A percentile compares a stretch with the other conserved stretches of the same genome.
phyloP scores from a whole-genome alignment of 2,888 invertebrate genomes.

The Ferdinandea cuprea region DNA sequence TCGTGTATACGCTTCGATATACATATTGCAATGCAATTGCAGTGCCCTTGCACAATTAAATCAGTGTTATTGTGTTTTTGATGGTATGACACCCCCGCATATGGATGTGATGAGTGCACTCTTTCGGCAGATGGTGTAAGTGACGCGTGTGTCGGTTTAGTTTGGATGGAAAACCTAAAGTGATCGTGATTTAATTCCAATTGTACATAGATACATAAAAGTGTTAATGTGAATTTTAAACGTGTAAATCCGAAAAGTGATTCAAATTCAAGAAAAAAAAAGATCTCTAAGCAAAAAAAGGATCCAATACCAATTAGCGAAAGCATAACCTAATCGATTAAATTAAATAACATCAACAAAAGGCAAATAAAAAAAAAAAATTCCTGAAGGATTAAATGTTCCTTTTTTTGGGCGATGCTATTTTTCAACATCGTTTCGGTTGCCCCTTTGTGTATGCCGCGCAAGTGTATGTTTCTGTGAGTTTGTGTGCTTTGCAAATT shows the following conservation, averaged over 20 bases:
- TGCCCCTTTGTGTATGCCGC: slow-evolving; percentile 33
- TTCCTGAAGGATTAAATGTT: slow-evolving; percentile 44
- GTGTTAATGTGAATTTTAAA: slow-evolving; percentile 1
- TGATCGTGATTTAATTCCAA: slow-evolving; percentile 22
- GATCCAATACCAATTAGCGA: slow-evolving; percentile 48
- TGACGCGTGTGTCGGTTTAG: slow-evolving; percentile 14
- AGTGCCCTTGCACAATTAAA: slow-evolving; percentile 46
- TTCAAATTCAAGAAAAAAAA: too few species aligned
- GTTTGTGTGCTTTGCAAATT: slow-evolving; percentile 55
- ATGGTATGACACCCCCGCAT: slow-evolving; percentile 3
- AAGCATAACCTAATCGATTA: slow-evolving; percentile 48
- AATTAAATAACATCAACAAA: slow-evolving; percentile 21
- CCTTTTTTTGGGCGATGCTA: slow-evolving; percentile 42
- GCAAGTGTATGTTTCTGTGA: slow-evolving; percentile 20
- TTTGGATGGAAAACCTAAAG: slow-evolving; percentile 4
- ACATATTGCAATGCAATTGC: too few species aligned
- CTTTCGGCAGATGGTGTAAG: background rate
- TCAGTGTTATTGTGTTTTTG: slow-evolving; percentile 33
- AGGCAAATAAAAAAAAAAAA: slow-evolving; percentile 12
- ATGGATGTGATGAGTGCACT: background rate
- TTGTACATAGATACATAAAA: slow-evolving; percentile 2
- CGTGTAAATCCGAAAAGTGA: background rate
- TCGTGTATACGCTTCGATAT: slow-evolving; percentile 5
- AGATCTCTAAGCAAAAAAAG: background rate
- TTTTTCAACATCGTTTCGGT: slow-evolving; percentile 11